Percentiles rank a stretch among this genome's conserved stretches.
Evolutionary conservation across 1,140 invertebrate genomes (phyloP).

Genomic region (Musca vetustissima): DNA sequence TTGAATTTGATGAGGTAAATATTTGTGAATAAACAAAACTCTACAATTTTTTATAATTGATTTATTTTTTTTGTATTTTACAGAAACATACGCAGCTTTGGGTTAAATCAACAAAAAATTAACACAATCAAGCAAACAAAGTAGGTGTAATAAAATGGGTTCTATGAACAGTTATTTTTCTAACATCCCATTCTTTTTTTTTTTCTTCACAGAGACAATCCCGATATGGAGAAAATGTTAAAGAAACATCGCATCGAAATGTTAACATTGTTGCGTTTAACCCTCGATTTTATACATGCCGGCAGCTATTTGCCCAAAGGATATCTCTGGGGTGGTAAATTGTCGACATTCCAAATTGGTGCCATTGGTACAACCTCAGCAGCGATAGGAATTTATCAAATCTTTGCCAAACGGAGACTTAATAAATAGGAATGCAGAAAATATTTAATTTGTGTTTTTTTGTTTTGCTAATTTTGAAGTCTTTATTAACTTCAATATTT

Average conservation of each 20-base stretch:
- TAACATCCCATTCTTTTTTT: background rate
- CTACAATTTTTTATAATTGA: background rate
- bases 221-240: constrained; percentile 50
- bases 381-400: constrained; percentile 64
- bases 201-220: constrained; percentile 19
- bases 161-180: background rate
- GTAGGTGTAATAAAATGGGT: constrained; percentile 33
- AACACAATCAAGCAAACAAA: constrained; percentile 38
- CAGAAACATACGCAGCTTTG: constrained; percentile 58
- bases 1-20: constrained; percentile 57
- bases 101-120: constrained; percentile 57
- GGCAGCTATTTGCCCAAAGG: constrained; percentile 78
- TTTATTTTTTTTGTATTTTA: constrained; percentile 34
- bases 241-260: constrained; percentile 60
- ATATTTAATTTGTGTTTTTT: background rate
- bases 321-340: constrained; percentile 74
- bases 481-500: background rate
- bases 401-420: constrained; percentile 50
- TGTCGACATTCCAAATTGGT: constrained; percentile 73
- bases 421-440: constrained; percentile 30
- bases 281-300: constrained; percentile 76
- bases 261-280: constrained; percentile 66
- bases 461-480: background rate
- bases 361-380: constrained; percentile 75
- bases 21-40: background rate